These are phyloP conservation scores for Luehdorfia chinensis DNA, from an alignment of 1,140 invertebrate genomes.

Conservation along the genomic window DNA sequence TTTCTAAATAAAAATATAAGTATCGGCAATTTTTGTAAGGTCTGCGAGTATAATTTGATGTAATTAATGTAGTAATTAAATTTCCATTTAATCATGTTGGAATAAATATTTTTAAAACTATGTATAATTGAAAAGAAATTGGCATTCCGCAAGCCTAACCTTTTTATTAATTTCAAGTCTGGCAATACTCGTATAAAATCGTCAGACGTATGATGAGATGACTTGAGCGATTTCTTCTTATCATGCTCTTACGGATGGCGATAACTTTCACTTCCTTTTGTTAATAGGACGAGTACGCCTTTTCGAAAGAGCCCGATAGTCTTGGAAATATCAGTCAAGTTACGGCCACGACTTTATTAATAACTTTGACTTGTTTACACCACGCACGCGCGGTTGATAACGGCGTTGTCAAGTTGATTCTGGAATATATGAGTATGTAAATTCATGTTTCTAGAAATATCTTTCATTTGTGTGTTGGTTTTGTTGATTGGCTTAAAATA, in stretches of 20 bases:
- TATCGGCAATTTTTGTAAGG: too few relatives aligned
- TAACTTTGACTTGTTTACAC: constrained; percentile 16
- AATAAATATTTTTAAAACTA: too few relatives aligned
- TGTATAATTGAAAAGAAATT: too few relatives aligned
- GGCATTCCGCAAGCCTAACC: too few relatives aligned
- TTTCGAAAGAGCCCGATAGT: constrained; percentile 9
- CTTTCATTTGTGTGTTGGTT: neutral
- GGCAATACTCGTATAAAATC: too few relatives aligned
- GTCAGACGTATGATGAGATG: too few relatives aligned
- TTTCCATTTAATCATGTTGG: too few relatives aligned
- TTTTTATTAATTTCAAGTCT: too few relatives aligned
- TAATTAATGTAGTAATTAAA: too few relatives aligned
- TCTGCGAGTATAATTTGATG: too few relatives aligned
- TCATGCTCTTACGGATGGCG: constrained; percentile 7
- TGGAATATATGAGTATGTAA: constrained; percentile 14
- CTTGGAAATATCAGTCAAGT: constrained; percentile 6
- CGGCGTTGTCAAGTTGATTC: constrained; percentile 4
- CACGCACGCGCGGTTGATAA: constrained; percentile 12
- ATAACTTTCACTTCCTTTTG: constrained; percentile 8
- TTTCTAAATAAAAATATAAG: too few relatives aligned
- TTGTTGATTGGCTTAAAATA: constrained; percentile 3
- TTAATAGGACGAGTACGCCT: constrained; percentile 2
- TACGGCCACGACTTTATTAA: constrained; percentile 13
- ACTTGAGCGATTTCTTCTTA: constrained; percentile 11
- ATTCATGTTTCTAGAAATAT: constrained; percentile 16